phyloP scores from a whole-genome alignment of 2,797 vertebrate species.

The Bovichtus diacanthus region DNA sequence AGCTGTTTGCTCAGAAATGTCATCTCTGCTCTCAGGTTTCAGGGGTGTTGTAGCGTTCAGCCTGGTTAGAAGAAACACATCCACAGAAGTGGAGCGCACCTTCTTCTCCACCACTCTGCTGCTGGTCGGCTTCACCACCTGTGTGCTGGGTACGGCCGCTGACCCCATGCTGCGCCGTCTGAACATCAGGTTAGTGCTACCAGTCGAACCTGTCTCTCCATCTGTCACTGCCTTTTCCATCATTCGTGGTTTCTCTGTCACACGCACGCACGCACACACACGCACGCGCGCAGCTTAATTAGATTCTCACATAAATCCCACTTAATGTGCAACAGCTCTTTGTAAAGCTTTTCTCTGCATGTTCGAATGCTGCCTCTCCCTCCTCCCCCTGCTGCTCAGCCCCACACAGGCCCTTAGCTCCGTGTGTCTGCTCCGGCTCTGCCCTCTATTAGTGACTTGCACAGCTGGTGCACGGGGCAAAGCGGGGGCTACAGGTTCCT shows the following conservation, averaged over 20 bases:
- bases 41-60: slow-evolving; percentile 89
- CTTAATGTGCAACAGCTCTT: slow-evolving; percentile 31
- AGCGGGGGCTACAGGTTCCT: slow-evolving; percentile 43
- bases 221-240: background rate
- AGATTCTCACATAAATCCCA: slow-evolving; percentile 8
- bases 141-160: slow-evolving; percentile 86
- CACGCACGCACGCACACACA: background rate
- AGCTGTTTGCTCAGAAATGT: slow-evolving; percentile 36
- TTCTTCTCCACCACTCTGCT: slow-evolving; percentile 89
- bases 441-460: slow-evolving; percentile 61
- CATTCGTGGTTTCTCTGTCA: background rate
- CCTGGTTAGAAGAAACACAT: slow-evolving; percentile 83
- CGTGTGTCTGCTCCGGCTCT: slow-evolving; percentile 23
- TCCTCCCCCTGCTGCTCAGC: slow-evolving; percentile 11
- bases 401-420: slow-evolving; percentile 30
- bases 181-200: slow-evolving; percentile 86
- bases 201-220: background rate
- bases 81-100: slow-evolving; percentile 81
- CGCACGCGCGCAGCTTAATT: slow-evolving; percentile 19
- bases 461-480: slow-evolving; percentile 46
- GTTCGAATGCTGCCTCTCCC: slow-evolving; percentile 18
- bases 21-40: slow-evolving; percentile 77
- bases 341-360: slow-evolving; percentile 21
- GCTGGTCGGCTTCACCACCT: slow-evolving; percentile 86
- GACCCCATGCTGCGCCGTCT: slow-evolving; percentile 85